Base-by-base conservation (phyloP, 2,888 invertebrate species). In the Bhutanitis thaidina region DNA sequence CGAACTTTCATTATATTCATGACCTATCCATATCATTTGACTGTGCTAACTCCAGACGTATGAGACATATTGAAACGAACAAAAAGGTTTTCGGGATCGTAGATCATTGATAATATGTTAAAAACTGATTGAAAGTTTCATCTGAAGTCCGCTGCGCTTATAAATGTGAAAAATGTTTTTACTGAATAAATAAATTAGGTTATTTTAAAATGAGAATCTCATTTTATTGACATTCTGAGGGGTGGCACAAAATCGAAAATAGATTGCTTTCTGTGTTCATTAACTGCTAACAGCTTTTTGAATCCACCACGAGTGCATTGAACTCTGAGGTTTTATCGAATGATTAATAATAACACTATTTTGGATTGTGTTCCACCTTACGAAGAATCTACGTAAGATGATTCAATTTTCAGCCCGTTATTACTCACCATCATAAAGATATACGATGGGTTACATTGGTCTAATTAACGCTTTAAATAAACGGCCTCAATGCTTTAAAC, bases 401-500 rank as follows among this genome's bases (percentile, higher is more conserved):
- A 13, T 35, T 13, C 47, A 44, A 35, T 50, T 49, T 30, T 36
- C 36, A 14, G 37, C 37, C 49, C 53, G 13, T 7, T 34, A 12
- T 10, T 34, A 20, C 20, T 3, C 5, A 12, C 34, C 34, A 34
- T 34, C 34, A 34, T 12, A 34, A n/a, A n/a, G n/a, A 10, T 34
- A 7, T 34, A 34, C 39, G 58, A 61, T 56, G 64, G 76, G 71
- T 69, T 59, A 60, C 64, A 61, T 55, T 66, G 69, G 67, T 69
- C 62, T 69, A 53, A 64, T 70, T 76, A 78, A 75, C 74, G 80
- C 78, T 80, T 70, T 54, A 64, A 60, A 61, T 56, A 60, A 60
- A 67, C 59, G 61, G 45, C 27, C 68, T 61, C 71, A 70, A 77
- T 72, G 83, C 84, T 86, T 65, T 62, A 66, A 67, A 72, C 75